Conservation (phyloP, 2,888 invertebrate genomes). For the Hypselothyrea guttata region DNA sequence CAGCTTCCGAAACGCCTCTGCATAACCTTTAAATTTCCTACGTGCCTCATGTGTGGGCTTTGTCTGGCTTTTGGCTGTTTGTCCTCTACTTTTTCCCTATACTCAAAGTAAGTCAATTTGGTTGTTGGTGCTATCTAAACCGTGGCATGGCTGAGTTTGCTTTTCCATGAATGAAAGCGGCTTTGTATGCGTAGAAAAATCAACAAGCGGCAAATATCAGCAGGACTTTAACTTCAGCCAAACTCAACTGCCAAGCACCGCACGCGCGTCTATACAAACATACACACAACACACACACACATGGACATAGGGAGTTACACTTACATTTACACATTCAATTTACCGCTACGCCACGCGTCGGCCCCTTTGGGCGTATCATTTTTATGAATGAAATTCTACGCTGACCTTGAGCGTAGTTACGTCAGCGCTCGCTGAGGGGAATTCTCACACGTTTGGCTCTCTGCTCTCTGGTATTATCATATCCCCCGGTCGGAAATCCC, state of each 20-base stretch:
- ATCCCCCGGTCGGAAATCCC: background rate
- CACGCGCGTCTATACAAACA: slow-evolving; percentile 58
- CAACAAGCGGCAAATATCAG: slow-evolving; percentile 68
- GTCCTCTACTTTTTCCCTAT: too few species aligned
- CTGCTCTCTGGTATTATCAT: too few species aligned
- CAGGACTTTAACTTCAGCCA: slow-evolving; percentile 12
- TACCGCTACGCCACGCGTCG: slow-evolving; percentile 36
- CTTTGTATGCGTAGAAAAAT: slow-evolving; percentile 57
- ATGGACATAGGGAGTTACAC: slow-evolving; percentile 4
- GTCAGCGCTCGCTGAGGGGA: slow-evolving; percentile 55
- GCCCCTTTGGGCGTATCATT: slow-evolving; percentile 49
- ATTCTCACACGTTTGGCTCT: slow-evolving; percentile 16
- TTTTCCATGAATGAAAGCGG: slow-evolving; percentile 62
- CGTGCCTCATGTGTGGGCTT: slow-evolving; percentile 25
- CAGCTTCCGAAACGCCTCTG: slow-evolving; percentile 26
- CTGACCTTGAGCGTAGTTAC: slow-evolving; percentile 72
- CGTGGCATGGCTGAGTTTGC: background rate
- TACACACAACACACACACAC: slow-evolving; percentile 10
- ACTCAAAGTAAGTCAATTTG: too few species aligned
- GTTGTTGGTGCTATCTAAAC: too few species aligned
- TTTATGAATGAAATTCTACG: slow-evolving; percentile 79
- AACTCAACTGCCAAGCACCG: slow-evolving; percentile 14
- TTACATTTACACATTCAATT: slow-evolving; percentile 36
- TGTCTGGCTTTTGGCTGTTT: background rate
- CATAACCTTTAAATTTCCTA: slow-evolving; percentile 13